phyloP scores from a whole-genome alignment of 1,140 invertebrate genomes.

The Anastrepha obliqua region DNA sequence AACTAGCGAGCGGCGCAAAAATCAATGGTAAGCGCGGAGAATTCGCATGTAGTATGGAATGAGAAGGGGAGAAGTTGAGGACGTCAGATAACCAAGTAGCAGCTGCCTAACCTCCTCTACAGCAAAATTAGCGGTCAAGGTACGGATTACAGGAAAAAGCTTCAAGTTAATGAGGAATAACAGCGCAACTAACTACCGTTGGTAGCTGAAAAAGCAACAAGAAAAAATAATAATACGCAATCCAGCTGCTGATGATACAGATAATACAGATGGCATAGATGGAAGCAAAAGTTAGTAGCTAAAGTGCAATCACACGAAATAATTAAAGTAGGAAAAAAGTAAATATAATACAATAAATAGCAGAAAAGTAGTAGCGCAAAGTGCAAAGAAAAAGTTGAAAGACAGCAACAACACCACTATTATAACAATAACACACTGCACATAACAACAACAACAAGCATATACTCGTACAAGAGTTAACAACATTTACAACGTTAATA shows the following conservation, averaged over 20 bases:
- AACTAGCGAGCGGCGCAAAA: not conserved
- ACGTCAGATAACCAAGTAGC: too few species aligned
- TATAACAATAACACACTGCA: not conserved
- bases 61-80: too few species aligned
- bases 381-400: not conserved
- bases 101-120: not conserved
- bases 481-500: slow-evolving; percentile 49
- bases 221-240: not conserved
- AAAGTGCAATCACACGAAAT: slow-evolving; percentile 51
- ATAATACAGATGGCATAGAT: too few species aligned
- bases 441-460: slow-evolving; percentile 11
- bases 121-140: not conserved
- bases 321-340: slow-evolving; percentile 27
- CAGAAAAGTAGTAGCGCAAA: not conserved
- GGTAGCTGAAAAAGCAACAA: not conserved
- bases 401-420: not conserved
- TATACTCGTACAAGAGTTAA: not conserved
- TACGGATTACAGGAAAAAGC: not conserved
- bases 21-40: not conserved
- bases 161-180: slow-evolving; percentile 30
- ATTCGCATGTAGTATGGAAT: not conserved
- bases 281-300: slow-evolving; percentile 26
- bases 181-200: not conserved
- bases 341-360: slow-evolving; percentile 5
- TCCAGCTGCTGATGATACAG: too few species aligned